Evolutionary conservation across 2,113 vertebrate genomes (phyloP).

Genomic region (Takifugu bimaculatus): DNA sequence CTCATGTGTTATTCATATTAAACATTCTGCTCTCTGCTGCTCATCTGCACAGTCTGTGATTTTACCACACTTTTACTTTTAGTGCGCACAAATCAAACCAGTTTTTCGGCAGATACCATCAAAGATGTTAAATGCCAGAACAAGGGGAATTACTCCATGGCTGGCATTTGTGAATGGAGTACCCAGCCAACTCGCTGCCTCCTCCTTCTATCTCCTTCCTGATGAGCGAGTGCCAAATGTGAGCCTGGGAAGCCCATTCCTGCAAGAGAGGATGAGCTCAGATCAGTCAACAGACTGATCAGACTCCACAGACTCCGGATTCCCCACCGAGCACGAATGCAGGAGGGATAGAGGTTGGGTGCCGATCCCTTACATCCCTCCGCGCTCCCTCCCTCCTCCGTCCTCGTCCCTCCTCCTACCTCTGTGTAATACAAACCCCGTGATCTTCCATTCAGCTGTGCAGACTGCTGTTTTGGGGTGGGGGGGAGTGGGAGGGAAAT

Average conservation of each 20-base stretch:
- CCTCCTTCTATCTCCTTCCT: constrained; percentile 13
- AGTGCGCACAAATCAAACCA: not conserved
- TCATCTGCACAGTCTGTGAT: too few species aligned
- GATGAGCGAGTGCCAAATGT: constrained; percentile 36
- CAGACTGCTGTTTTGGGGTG: constrained; percentile 47
- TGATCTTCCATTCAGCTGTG: constrained; percentile 67
- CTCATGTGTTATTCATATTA: too few species aligned
- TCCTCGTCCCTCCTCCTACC: constrained; percentile 27
- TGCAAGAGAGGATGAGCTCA: constrained; percentile 14
- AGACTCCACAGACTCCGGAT: not conserved
- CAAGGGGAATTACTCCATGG: constrained; percentile 33
- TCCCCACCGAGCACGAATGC: constrained; percentile 7
- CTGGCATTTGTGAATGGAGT: constrained; percentile 66
- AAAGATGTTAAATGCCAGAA: not conserved
- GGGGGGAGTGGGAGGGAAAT: constrained; percentile 29
- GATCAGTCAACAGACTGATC: constrained; percentile 20
- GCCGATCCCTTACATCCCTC: constrained; percentile 61
- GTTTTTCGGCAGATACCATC: not conserved
- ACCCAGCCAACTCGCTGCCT: constrained; percentile 23
- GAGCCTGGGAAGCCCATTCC: constrained; percentile 48
- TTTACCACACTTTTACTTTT: too few species aligned
- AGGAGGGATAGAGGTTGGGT: constrained; percentile 42
- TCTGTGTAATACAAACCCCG: constrained; percentile 71
- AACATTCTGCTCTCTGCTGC: too few species aligned
- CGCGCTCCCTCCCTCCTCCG: constrained; percentile 10